Base-by-base conservation (phyloP, 2,797 vertebrate species). In the Smutsia temminckii region DNA sequence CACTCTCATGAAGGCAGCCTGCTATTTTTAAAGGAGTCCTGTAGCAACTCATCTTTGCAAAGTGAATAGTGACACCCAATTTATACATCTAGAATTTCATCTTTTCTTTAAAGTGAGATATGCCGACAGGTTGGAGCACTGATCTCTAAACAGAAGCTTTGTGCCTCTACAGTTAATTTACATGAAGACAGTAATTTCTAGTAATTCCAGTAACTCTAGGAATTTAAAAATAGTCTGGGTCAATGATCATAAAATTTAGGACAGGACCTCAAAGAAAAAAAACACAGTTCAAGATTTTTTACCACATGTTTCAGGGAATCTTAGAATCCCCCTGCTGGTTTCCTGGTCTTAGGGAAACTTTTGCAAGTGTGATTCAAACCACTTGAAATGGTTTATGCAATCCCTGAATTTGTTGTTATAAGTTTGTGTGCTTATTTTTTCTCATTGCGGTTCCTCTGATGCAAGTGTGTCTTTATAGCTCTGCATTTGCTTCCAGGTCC, bases 141-240 rank as follows among this genome's bases (percentile, higher is more conserved):
- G 32, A 79, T 61, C n/a, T 92, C 51, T 29, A 16, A 79, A 79
- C 7, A 68, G 42, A 68, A 40, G 69, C 61, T 85, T 79, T 77
- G 14, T 37, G 68, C n/a, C 29, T 59, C 68, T 79, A n/a, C 0
- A 13, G 57, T 69, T 85, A 66, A 46, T 78, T 91, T 72, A 63
- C 51, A 18, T 25, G 0, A 49, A 93, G 66, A 69, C 79, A 42
- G 74, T 89, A 80, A 72, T 92, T 88, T 78, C 63, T 83, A 92
- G 78, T 77, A 78, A 89, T 93, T 93, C 91, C 63, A 64, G 80
- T 75, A 81, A 85, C 46, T 92, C 66, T 75, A 51, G 80, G 94
- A 49, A 92, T 95, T 95, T 95, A 79, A 69, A 59, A 89, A 92
- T 68, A 40, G 63, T 81, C 85, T 85, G 92, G 85, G 85, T 94